Evolutionary conservation across 2,797 vertebrate genomes (phyloP).

Genomic region (Parauchenoglanis punctatus): DNA sequence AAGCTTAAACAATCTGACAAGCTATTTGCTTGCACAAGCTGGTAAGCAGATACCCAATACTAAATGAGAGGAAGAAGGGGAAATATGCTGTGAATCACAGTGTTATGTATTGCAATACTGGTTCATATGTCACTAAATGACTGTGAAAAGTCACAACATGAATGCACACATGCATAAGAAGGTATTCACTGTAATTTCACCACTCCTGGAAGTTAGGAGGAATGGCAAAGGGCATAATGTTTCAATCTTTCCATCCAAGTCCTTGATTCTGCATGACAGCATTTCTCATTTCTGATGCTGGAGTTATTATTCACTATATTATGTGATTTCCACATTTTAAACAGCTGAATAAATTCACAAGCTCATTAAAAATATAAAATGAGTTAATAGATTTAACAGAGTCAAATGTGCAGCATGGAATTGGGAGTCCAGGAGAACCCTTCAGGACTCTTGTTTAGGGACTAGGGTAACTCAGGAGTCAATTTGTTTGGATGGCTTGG

Average conservation of each 20-base stretch:
- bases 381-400: background rate
- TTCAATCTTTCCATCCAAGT: background rate
- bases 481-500: background rate
- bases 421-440: background rate
- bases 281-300: background rate
- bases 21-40: conserved; percentile 6
- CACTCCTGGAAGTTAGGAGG: too few relatives aligned
- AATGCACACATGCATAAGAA: background rate
- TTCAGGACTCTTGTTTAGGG: background rate
- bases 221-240: background rate
- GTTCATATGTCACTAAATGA: background rate
- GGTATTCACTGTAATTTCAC: background rate
- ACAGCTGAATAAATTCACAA: background rate
- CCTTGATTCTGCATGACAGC: background rate
- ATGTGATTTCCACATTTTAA: background rate
- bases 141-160: background rate
- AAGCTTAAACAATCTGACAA: background rate
- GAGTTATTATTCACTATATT: too few relatives aligned
- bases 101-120: background rate
- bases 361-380: background rate
- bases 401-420: background rate
- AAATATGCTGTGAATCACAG: too few relatives aligned
- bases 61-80: too few relatives aligned
- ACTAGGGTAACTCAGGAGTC: background rate
- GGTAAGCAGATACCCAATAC: background rate